Evolutionary conservation across 2,888 invertebrate genomes (phyloP).

Genomic region (Acanthosepion pharaonis): DNA sequence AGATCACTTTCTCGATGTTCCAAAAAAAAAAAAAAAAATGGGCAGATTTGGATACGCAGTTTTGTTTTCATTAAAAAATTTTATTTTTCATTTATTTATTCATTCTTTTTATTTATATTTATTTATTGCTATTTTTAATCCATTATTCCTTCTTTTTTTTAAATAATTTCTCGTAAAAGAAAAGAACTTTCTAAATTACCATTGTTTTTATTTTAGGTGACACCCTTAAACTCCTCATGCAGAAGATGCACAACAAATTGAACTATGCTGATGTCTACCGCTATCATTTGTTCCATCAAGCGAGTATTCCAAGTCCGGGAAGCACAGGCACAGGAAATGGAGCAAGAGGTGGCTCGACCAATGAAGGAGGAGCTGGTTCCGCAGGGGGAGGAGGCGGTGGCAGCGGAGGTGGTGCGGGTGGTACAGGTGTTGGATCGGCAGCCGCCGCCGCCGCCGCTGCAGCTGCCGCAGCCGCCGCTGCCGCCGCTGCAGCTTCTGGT

Average conservation of each 20-base stretch:
- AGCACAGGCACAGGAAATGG: background rate
- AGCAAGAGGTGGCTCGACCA: background rate
- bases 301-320: background rate
- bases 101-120: no score
- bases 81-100: no score
- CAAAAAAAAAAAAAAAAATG: no score
- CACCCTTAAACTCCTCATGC: conserved; percentile 5
- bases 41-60: no score
- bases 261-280: background rate
- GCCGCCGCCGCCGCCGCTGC: conserved; percentile 33
- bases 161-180: no score
- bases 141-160: no score
- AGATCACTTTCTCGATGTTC: no score
- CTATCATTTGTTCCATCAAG: conserved; percentile 34
- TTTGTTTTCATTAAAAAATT: no score
- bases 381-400: background rate
- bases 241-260: conserved; percentile 44
- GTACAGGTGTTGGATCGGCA: background rate
- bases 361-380: background rate
- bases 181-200: background rate
- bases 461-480: background rate
- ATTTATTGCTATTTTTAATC: background rate
- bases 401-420: background rate
- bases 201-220: conserved; percentile 34
- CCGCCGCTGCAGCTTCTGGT: background rate